A percentile compares a stretch with the other conserved stretches of the same genome.
Evolutionary conservation across 2,797 vertebrate genomes (phyloP).

Genomic region (Gallinago stenura): DNA sequence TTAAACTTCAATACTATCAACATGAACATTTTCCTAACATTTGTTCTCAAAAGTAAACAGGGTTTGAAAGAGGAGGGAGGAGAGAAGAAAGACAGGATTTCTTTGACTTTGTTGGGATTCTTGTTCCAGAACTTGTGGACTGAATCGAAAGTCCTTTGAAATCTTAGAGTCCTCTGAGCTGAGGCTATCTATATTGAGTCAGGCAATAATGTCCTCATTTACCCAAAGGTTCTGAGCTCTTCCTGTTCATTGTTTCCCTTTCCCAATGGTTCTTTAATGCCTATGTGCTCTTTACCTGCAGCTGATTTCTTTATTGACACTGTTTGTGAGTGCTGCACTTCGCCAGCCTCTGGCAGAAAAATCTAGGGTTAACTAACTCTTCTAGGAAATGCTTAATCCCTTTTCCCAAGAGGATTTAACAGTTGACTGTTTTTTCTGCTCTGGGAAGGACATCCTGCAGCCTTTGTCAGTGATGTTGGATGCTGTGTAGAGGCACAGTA

Average conservation of each 20-base stretch:
- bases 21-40: not conserved
- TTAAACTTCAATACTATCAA: not conserved
- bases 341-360: not conserved
- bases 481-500: not conserved
- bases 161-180: not conserved
- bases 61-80: not conserved
- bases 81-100: not conserved
- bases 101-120: not conserved
- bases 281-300: not conserved
- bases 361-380: not conserved
- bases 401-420: not conserved
- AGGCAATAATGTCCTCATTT: not conserved
- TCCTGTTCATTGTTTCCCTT: not conserved
- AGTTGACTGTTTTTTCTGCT: not conserved
- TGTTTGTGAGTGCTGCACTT: not conserved
- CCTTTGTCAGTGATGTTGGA: not conserved
- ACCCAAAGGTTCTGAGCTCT: not conserved
- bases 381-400: not conserved
- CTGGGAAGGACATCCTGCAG: not conserved
- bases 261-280: not conserved
- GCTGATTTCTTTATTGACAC: not conserved
- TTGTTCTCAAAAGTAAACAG: not conserved
- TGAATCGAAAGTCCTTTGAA: not conserved
- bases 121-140: not conserved
- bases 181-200: not conserved